Base-by-base conservation (phyloP, 2,888 invertebrate genomes). In the Watsonalla binaria region DNA sequence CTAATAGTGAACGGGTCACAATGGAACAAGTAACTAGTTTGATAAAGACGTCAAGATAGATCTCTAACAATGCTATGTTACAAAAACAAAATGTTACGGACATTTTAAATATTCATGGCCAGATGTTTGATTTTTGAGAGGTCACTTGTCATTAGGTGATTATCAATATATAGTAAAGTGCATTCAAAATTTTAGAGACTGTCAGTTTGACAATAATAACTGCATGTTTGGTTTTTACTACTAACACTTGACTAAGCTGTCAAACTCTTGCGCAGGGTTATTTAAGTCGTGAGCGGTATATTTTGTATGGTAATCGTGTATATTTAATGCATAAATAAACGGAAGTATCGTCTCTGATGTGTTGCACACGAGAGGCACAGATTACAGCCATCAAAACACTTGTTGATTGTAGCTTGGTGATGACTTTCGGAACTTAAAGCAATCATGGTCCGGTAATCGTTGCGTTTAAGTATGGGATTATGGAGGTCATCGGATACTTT, bases 381-480 rank as follows among this genome's bases (percentile, higher is more conserved):
- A 86, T 85, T 82, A 80, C 75, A 60, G 65, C 68, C 74, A 82
- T 83, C 81, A 83, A 71, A 77, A 72, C 72, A 80, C 78, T 78
- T 76, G 82, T 80, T 83, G 80, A 80, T 81, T 74, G 75, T 65
- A 66, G 68, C 68, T 70, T 66, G 68, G 63, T 78, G 80, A 82
- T 80, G 79, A 76, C 70, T 80, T 78, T 80, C 72, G 80, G 78
- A 80, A 78, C 80, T 77, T 60, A 58, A 63, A 73, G 74, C 76
- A 70, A 81, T 83, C 83, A 81, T 65, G 58, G 60, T 58, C 62
- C 64, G 65, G 61, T 73, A 70, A 72, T 77, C 69, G 72, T 63
- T 65, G 67, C 72, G 51, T 52, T 56, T 69, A 77, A 74, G 71
- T 72, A 68, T 67, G 55, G 66, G 59, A 55, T 55, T 61, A 58